Evolutionary conservation across 2,888 invertebrate species (phyloP), one percentile per base, ranked within the genome.

Genomic region (Drosophila peninsularis): DNA sequence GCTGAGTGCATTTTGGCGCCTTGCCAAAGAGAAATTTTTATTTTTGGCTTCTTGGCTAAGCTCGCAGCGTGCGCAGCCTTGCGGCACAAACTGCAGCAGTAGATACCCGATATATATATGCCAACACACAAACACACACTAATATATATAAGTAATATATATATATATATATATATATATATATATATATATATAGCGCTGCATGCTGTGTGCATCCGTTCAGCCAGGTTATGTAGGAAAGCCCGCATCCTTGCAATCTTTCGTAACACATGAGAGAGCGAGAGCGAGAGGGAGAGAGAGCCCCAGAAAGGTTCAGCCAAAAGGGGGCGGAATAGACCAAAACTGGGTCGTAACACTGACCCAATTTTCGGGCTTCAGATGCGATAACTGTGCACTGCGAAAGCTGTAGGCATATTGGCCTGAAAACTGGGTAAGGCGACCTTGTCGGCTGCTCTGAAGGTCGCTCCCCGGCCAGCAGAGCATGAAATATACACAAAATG

Each of bases 311-410:
- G 41, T 30, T 53, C 54, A 7, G 3, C 13, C 13, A 9, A 19
- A 39, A 17, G 13, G 17, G 36, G 53, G 36, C 14, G 32, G 14
- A 19, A 32, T 50, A 5, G 14, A 32, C 11, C 13, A 13, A 67
- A 87, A 86, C 83, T 87, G 50, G 86, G 87, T 90, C 90, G 82
- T 76, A 90, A 82, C 87, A 90, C 80, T 87, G 87, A 87, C 86
- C 86, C 71, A 85, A 78, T 76, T 89, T 10, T 14, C 5, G 17
- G 34, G 14, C 14, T 27, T 34, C 6, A 37, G 52, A 52, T 27
- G 30, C 10, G 36, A 45, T 39, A 62, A 61, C 45, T 47, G 65
- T 50, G 50, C 50, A 21, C 52, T 56, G 53, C 54, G 62, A 55
- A 54, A 58, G 39, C 67, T 61, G 50, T 55, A 45, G 36, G 56